phyloP scores from a whole-genome alignment of 2,113 vertebrate species.

The Cynocephalus volans region DNA sequence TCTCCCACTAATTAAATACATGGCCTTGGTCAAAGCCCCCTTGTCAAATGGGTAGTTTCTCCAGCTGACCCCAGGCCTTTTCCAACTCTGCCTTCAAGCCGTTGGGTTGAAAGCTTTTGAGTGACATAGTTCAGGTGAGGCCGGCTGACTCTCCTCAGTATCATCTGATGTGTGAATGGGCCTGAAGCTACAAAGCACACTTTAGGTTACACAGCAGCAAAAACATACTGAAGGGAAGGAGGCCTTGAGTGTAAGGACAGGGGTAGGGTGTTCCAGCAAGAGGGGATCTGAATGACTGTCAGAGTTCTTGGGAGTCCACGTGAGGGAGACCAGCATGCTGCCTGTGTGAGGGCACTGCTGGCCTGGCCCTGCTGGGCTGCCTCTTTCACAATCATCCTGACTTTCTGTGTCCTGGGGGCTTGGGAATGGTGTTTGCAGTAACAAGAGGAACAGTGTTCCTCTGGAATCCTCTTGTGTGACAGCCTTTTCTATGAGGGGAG shows the following conservation, averaged over 20 bases:
- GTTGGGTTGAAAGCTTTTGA: neutral
- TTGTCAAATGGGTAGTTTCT: neutral
- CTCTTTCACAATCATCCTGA: neutral
- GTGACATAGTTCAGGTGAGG: neutral
- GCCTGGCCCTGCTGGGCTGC: neutral
- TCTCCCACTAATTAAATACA: neutral
- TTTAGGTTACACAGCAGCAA: too few species aligned
- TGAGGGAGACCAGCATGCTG: neutral
- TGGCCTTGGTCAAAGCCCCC: neutral
- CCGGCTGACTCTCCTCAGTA: neutral
- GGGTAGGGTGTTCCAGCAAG: neutral
- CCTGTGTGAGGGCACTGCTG: neutral
- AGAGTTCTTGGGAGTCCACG: neutral
- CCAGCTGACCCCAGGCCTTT: neutral
- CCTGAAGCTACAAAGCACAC: neutral
- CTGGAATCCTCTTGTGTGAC: constrained; percentile 13
- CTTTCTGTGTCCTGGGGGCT: neutral
- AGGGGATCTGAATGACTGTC: neutral
- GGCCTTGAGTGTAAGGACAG: neutral
- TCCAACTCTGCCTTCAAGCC: neutral
- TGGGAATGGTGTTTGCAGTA: neutral
- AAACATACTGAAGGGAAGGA: neutral
- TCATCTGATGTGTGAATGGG: neutral
- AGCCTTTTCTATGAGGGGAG: neutral
- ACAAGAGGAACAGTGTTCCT: constrained; percentile 25